phyloP scores from a whole-genome alignment of 2,888 invertebrate genomes.

The Dinocampus coccinellae region DNA sequence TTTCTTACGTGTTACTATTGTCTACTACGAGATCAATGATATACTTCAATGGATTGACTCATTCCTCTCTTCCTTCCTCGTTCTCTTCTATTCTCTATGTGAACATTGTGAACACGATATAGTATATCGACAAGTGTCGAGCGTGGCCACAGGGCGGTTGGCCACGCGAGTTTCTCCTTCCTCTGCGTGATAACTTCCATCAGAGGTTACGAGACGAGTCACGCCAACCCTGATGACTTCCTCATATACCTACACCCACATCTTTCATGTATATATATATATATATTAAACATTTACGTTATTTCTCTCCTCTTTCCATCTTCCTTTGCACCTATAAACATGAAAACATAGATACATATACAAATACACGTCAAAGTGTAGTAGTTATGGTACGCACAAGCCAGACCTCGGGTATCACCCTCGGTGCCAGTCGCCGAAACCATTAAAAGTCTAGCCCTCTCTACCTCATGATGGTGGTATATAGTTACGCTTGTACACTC shows the following conservation, averaged over 20 bases:
- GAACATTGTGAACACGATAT: not conserved
- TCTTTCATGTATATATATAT: not conserved
- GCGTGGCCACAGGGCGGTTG: constrained; percentile 65
- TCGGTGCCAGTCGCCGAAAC: constrained; percentile 65
- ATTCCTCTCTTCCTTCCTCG: not conserved
- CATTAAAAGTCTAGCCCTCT: constrained; percentile 53
- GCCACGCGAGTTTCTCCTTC: constrained; percentile 63
- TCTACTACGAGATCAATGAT: not conserved
- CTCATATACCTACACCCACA: not conserved
- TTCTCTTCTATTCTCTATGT: too few relatives aligned
- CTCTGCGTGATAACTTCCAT: constrained; percentile 36
- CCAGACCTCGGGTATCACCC: constrained; percentile 60
- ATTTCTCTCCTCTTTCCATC: not conserved
- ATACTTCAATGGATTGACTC: not conserved
- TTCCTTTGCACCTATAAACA: not conserved
- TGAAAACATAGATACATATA: too few relatives aligned
- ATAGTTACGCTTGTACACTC: constrained; percentile 18
- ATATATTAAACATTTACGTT: not conserved
- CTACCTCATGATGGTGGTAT: constrained; percentile 28
- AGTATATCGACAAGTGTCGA: constrained; percentile 60
- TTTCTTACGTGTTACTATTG: too few relatives aligned
- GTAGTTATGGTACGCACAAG: constrained; percentile 12
- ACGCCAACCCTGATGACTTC: constrained; percentile 44
- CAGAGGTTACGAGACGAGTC: constrained; percentile 45
- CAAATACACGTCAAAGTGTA: constrained; percentile 12